Evolutionary conservation across 2,797 vertebrate species (phyloP).

Genomic region (Graptemys geographica): DNA sequence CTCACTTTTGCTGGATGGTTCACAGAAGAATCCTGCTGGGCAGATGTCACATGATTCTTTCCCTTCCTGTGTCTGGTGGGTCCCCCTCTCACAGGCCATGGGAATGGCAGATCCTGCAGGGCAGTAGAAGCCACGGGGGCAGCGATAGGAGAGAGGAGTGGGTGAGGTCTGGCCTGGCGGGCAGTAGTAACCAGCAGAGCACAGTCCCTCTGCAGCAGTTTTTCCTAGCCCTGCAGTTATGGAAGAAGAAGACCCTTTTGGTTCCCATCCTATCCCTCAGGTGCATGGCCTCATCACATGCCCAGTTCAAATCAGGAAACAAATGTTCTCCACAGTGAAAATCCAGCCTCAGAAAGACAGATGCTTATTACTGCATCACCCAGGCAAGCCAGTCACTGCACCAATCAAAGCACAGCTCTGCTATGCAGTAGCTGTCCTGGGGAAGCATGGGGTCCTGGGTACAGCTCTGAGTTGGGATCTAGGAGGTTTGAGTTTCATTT

Average conservation of each 20-base stretch:
- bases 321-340: not conserved
- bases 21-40: conserved; percentile 57
- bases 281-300: not conserved
- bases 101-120: conserved; percentile 76
- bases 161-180: conserved; percentile 60
- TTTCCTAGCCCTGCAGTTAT: conserved; percentile 63
- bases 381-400: not conserved
- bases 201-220: conserved; percentile 6
- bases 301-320: accelerated
- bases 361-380: not conserved
- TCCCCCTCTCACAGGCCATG: conserved; percentile 82
- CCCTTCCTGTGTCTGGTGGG: conserved; percentile 74
- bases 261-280: not conserved
- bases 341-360: not conserved
- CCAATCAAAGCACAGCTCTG: not conserved
- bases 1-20: conserved; percentile 38
- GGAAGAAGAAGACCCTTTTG: not conserved
- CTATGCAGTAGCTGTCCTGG: not conserved
- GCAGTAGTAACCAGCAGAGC: conserved; percentile 59
- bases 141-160: conserved; percentile 68
- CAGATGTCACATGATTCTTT: conserved; percentile 53
- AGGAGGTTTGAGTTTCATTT: not conserved
- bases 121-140: conserved; percentile 84
- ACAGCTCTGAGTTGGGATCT: not conserved
- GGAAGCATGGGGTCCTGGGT: not conserved